phyloP scores from a whole-genome alignment of 2,888 invertebrate genomes.

The Scaptomyza tumidula region DNA sequence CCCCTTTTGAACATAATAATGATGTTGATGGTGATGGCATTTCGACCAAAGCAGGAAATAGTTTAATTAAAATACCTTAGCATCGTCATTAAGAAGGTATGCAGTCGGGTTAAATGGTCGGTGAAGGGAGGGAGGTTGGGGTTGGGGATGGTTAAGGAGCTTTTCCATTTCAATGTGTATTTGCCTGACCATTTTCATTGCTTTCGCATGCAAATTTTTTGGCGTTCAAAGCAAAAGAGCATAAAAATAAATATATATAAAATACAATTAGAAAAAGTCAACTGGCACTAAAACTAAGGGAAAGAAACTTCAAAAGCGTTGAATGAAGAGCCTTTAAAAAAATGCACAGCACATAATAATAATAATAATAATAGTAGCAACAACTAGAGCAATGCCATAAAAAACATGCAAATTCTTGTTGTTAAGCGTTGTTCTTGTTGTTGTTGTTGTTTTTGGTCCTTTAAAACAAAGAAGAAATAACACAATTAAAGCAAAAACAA shows the following conservation, averaged over 20 bases:
- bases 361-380: conserved; percentile 18
- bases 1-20: neutral
- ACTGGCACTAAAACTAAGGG: no score
- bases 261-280: no score
- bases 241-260: no score
- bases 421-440: conserved; percentile 39
- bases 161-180: conserved; percentile 37
- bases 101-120: neutral
- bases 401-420: conserved; percentile 74
- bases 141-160: neutral
- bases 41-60: conserved; percentile 69
- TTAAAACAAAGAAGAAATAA: conserved; percentile 16
- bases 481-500: conserved; percentile 24
- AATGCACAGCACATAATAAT: conserved; percentile 35
- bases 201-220: conserved; percentile 71
- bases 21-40: conserved; percentile 20
- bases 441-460: conserved; percentile 24
- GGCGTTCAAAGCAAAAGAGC: conserved; percentile 27
- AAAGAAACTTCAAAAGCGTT: conserved; percentile 57
- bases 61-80: conserved; percentile 81
- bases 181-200: conserved; percentile 72
- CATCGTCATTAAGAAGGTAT: conserved; percentile 73
- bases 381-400: conserved; percentile 41
- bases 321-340: conserved; percentile 42
- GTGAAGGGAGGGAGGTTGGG: neutral